Base-by-base conservation (phyloP, 1,140 invertebrate species). In the Drosophila mayri region DNA sequence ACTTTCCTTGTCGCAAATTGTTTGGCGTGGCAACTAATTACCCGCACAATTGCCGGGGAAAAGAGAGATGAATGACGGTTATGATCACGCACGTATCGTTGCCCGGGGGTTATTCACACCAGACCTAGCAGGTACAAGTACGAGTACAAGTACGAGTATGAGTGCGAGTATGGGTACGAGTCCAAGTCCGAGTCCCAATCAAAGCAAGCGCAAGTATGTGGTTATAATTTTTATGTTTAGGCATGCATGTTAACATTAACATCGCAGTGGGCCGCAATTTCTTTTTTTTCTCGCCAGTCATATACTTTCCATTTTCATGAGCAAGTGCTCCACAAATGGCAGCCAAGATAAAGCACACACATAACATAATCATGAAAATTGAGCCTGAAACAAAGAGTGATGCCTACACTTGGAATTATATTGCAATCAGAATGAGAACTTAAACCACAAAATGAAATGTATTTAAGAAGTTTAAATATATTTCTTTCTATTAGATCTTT, bases 291-390 rank as follows among this genome's bases (percentile, higher is more conserved):
- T 79, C 79, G 77, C 73, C 40, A 62, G 72, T 47, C 64, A 85
- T 70, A 62, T 84, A 87, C 84, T 87, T 87, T 87, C 84, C 84
- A 87, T 87, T 87, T 87, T 87, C 84, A 87, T 84, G 58, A 80
- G 80, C 65, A 84, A 78, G 67, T 79, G 62, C 62, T 68, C 61
- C 79, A 76, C 80, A 83, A 83, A 79, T 76, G 76, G 70, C 55
- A 78, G 68, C 20, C 18, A 49, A 76, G 74, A 61, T 76, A 76
- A 77, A 60, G 61, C 58, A 61, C 43, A 68, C 57, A 77, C 74
- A 78, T 78, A 77, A 77, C 73, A 77, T 67, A 77, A 77, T 67
- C 46, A 74, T 73, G 49, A 61, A 66, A 74, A 73, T 35, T 49
- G 49, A 66, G 50, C 22, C 38, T 28, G 52, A 46, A 76, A 65